A percentile compares a stretch with the other conserved stretches of the same genome.
These are phyloP conservation scores for Oryzias melastigma DNA, from an alignment of 2,113 vertebrate species.

Conservation along the genomic window DNA sequence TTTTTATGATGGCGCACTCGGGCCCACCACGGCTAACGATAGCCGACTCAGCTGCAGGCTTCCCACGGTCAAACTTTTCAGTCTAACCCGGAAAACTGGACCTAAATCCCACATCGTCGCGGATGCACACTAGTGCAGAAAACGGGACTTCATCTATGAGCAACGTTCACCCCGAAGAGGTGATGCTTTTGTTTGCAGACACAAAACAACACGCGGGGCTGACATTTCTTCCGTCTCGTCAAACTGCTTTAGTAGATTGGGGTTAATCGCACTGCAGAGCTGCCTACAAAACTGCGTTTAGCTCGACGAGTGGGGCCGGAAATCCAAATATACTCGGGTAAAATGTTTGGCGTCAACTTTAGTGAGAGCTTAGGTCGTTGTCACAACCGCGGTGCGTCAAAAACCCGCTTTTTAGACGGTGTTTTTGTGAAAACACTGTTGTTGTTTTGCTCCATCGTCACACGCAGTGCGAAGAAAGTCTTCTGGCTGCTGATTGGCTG, in stretches of 20 bases:
- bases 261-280: conserved; percentile 66
- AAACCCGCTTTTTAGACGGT: conserved; percentile 15
- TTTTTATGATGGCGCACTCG: conserved; percentile 70
- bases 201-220: neutral
- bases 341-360: conserved; percentile 2
- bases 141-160: conserved; percentile 5
- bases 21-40: conserved; percentile 62
- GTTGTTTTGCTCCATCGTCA: conserved; percentile 70
- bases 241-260: conserved; percentile 41
- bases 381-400: neutral
- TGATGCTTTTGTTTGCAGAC: neutral
- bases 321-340: conserved; percentile 10
- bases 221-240: neutral
- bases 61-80: neutral
- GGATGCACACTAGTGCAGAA: neutral
- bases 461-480: conserved; percentile 57
- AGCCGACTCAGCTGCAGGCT: conserved; percentile 30
- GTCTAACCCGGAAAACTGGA: neutral
- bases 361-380: too few relatives aligned
- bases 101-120: neutral
- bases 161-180: neutral
- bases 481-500: conserved; percentile 53
- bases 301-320: conserved; percentile 47
- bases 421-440: conserved; percentile 51
- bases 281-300: conserved; percentile 37